phyloP scores from a whole-genome alignment of 64 coral and sea anemone species.

The Hydrozoanthus tunicans region DNA sequence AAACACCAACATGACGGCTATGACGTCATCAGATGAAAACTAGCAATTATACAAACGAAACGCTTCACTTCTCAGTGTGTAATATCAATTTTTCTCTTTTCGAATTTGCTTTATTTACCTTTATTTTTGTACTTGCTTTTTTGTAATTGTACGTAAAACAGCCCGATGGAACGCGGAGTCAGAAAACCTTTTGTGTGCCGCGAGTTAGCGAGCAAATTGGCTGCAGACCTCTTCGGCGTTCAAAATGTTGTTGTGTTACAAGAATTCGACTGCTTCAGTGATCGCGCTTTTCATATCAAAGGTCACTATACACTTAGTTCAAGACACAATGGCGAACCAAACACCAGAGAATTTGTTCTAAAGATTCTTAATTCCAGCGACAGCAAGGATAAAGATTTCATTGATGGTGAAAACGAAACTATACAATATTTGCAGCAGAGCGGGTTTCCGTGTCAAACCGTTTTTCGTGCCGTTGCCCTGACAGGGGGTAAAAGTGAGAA shows the following conservation, averaged over 20 bases:
- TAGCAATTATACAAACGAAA: no score
- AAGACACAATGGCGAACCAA: background rate
- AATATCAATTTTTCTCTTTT: no score
- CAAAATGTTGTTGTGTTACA: background rate
- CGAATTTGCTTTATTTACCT: no score
- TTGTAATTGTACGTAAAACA: no score
- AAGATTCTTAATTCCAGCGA: slow-evolving; percentile 52
- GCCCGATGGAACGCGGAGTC: slow-evolving; percentile 27
- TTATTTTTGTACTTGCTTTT: no score
- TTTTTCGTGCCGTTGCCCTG: background rate
- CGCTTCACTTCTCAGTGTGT: no score
- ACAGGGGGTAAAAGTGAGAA: background rate
- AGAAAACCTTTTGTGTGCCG: slow-evolving; percentile 13
- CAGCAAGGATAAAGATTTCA: slow-evolving; percentile 44
- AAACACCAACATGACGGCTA: no score
- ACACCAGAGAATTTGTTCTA: slow-evolving; percentile 19
- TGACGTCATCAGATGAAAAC: no score
- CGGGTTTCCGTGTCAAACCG: slow-evolving; percentile 21
- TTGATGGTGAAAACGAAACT: slow-evolving; percentile 44
- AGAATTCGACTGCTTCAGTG: slow-evolving; percentile 43
- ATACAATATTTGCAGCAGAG: slow-evolving; percentile 26
- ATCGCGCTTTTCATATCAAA: slow-evolving; percentile 49
- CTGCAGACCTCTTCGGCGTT: slow-evolving; percentile 9
- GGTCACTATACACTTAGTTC: background rate
- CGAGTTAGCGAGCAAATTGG: background rate